Evolutionary conservation across 2,888 invertebrate genomes (phyloP), one percentile per base, ranked within the genome.

Genomic region (Cataglyphis altisquamis): DNA sequence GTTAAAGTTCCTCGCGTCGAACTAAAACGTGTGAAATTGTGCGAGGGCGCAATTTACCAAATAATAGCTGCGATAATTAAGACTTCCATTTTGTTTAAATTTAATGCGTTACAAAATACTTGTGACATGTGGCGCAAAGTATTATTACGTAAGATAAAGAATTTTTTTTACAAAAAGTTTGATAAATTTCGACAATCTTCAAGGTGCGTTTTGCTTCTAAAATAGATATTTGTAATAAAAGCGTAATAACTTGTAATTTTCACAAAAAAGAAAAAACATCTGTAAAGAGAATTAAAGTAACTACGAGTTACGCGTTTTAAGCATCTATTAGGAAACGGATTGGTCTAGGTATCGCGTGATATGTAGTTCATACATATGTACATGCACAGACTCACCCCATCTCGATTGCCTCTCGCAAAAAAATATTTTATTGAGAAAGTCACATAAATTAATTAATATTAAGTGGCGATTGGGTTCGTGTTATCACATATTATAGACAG

Each of bases 401-500:
- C 10, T 3, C 21, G 5, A 66, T 57, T 57, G 66, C 12, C 63
- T 83, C 29, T 52, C 48, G 25, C 77, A 80, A 80, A 70, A 70
- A 64, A 70, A 32, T 60, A 48, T 89, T 82, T 86, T 72, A 78
- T 74, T 83, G 81, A 66, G 72, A 83, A 84, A 82, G 32, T 70
- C 57, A 74, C 67, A 88, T 87, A 87, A 87, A 87, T 87, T 86
- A 85, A 75, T 82, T 81, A 68, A 75, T 29, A 55, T 82, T 72
- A 85, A 67, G 70, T 84, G 78, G 73, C 52, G 73, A 84, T 84
- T 77, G 64, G 72, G 84, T 78, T 83, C 82, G 77, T 81, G 77
- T 86, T 85, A 88, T 55, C 82, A 83, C 88, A 85, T 87, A 81
- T 88, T 80, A 77, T 81, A 86, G 84, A 87, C 86, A 88, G 81